phyloP scores from a whole-genome alignment of 2,797 vertebrate species.

The Psittacula echo region DNA sequence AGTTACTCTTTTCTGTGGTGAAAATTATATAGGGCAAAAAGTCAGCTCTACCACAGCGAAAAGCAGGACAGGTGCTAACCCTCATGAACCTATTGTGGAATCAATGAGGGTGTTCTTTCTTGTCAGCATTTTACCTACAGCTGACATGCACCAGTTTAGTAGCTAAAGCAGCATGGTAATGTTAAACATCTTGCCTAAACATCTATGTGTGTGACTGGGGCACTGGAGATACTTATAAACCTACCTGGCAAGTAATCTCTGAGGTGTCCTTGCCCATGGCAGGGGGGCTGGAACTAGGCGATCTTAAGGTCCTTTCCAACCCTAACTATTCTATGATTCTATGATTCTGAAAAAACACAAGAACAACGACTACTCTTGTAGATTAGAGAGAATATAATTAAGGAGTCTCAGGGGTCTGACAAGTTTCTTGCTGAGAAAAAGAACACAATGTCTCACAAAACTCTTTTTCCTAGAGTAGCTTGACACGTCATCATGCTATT shows the following conservation, averaged over 20 bases:
- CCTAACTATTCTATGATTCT: too few species aligned
- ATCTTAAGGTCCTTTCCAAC: too few species aligned
- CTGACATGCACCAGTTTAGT: background rate
- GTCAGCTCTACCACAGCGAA: background rate
- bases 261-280: too few species aligned
- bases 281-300: too few species aligned
- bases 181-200: background rate
- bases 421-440: constrained; percentile 36
- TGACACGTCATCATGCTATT: constrained; percentile 20
- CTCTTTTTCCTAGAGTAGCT: background rate
- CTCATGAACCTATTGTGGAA: background rate
- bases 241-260: background rate
- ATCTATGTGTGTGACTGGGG: background rate
- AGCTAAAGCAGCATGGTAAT: background rate
- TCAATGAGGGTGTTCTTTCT: background rate
- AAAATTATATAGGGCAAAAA: background rate
- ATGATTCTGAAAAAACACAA: background rate
- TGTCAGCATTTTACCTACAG: background rate
- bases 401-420: background rate
- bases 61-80: background rate
- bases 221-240: background rate
- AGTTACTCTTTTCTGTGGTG: background rate
- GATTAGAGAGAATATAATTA: constrained; percentile 52
- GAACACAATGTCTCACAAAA: background rate
- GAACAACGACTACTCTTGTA: background rate